Evolutionary conservation across 2,888 invertebrate genomes (phyloP).

Genomic region (Oligia latruncula): DNA sequence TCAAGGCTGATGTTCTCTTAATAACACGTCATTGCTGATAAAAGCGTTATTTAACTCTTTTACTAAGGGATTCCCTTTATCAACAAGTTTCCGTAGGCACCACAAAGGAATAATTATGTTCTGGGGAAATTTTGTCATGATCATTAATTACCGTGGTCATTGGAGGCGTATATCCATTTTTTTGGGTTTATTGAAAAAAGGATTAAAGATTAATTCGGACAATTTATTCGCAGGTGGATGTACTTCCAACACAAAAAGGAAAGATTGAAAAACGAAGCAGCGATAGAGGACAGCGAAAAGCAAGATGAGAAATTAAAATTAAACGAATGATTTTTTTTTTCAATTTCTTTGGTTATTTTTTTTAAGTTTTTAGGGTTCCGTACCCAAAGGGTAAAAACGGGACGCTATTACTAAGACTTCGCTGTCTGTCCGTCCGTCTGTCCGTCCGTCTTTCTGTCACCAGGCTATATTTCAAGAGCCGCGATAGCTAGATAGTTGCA

Average conservation of each 20-base stretch:
- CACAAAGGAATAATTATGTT: background rate
- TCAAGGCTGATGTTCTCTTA: background rate
- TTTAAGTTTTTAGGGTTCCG: background rate
- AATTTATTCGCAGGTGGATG: conserved; percentile 90
- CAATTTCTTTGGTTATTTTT: background rate
- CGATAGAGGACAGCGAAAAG: conserved; percentile 75
- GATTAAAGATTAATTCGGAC: background rate
- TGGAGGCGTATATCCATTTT: background rate
- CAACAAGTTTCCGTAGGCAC: background rate
- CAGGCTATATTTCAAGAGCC: too few relatives aligned
- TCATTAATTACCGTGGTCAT: fast-evolving
- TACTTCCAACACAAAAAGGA: conserved; percentile 91
- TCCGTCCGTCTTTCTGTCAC: too few relatives aligned
- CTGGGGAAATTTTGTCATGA: background rate
- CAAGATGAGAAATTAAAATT: conserved; percentile 61
- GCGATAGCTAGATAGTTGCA: too few relatives aligned
- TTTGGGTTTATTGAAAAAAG: background rate
- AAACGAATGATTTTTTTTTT: conserved; percentile 1
- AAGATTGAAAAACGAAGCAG: conserved; percentile 78
- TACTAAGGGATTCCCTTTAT: too few relatives aligned
- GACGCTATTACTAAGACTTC: too few relatives aligned
- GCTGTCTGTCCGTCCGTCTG: too few relatives aligned
- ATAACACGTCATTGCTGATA: background rate
- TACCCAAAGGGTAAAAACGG: too few relatives aligned
- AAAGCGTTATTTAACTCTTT: background rate